These are phyloP conservation scores for Stratiomys singularior DNA, from an alignment of 2,888 invertebrate species.

Conservation along the genomic window DNA sequence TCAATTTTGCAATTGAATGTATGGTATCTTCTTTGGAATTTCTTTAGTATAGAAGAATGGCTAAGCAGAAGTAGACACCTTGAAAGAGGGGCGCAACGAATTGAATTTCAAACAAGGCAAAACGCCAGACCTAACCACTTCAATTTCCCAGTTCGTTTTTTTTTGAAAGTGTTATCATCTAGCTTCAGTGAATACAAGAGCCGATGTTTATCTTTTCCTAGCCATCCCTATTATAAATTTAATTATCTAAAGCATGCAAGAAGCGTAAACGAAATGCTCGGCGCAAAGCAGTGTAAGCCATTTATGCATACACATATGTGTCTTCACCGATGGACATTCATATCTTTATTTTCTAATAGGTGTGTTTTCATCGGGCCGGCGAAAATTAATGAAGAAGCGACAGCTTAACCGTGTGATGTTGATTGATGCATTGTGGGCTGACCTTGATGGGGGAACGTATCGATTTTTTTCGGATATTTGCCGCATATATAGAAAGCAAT, in stretches of 20 bases:
- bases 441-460: constrained; percentile 46
- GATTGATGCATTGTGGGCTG: constrained; percentile 37
- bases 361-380: constrained; percentile 26
- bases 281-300: not conserved
- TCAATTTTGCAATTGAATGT: no score
- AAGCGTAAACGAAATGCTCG: not conserved
- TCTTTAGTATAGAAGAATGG: no score
- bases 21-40: not conserved
- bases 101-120: no score
- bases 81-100: no score
- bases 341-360: constrained; percentile 4
- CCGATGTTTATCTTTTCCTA: not conserved
- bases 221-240: not conserved
- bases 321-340: not conserved
- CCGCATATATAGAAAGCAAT: constrained; percentile 26
- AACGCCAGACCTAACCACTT: no score
- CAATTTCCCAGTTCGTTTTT: no score
- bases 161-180: no score
- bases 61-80: no score
- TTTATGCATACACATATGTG: not conserved
- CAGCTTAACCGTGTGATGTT: constrained; percentile 43
- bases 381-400: constrained; percentile 42
- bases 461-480: constrained; percentile 43
- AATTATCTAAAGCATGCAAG: not conserved
- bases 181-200: not conserved